Percentiles rank a stretch among this genome's conserved stretches.
Conservation (phyloP, 53 echinoderm and acorn worm species). For the Holothuria scabra region DNA sequence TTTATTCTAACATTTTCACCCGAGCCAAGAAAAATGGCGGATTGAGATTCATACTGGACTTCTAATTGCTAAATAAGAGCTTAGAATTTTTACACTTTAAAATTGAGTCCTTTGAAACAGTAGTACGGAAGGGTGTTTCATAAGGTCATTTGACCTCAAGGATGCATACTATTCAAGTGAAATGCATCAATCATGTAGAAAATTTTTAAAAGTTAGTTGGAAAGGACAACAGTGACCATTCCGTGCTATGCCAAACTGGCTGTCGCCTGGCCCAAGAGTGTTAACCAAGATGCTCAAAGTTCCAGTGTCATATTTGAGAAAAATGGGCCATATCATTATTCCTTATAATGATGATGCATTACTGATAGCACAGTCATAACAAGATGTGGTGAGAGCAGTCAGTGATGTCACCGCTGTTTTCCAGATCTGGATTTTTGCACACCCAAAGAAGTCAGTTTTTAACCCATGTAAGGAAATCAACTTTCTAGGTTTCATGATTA, state of each 20-base stretch:
- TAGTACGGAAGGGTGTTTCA: no score
- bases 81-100: no score
- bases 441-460: constrained; percentile 30
- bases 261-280: constrained; percentile 51
- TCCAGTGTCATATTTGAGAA: constrained; percentile 5
- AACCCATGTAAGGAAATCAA: constrained; percentile 11
- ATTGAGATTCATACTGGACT: no score
- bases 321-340: constrained; percentile 1
- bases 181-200: no score
- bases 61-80: no score
- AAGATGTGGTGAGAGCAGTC: constrained; percentile 13
- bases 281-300: constrained; percentile 65
- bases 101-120: no score
- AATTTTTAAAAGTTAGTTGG: no score
- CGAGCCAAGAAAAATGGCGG: no score
- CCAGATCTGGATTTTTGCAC: constrained; percentile 15
- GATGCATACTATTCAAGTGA: no score
- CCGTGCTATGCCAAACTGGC: not conserved
- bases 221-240: not conserved
- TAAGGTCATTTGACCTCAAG: no score
- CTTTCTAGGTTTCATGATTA: constrained; percentile 15
- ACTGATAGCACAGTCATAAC: constrained; percentile 14
- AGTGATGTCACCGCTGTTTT: constrained; percentile 24
- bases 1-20: no score
- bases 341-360: constrained; percentile 11